These are phyloP conservation scores for Labeo rohita DNA, from an alignment of 2,113 vertebrate genomes.

Conservation along the genomic window DNA sequence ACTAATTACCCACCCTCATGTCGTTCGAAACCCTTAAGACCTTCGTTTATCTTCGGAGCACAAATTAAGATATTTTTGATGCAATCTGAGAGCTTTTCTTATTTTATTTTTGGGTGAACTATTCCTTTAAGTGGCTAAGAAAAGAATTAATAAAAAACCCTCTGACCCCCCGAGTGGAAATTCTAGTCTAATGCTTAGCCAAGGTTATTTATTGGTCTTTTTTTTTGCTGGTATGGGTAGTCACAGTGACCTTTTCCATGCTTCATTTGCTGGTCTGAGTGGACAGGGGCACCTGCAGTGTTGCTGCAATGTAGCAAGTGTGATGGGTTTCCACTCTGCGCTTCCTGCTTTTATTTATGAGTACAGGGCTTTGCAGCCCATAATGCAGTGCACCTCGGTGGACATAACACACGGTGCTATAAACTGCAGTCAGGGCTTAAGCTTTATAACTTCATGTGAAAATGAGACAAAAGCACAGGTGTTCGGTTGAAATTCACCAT, in stretches of 20 bases:
- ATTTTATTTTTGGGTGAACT: no score
- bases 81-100: no score
- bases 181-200: constrained; percentile 18
- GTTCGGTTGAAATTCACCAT: constrained; percentile 7
- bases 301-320: constrained; percentile 30
- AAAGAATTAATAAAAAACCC: neutral
- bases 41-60: no score
- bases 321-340: constrained; percentile 11
- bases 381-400: constrained; percentile 16
- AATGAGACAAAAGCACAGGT: neutral
- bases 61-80: no score
- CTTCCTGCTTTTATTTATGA: constrained; percentile 24
- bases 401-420: neutral
- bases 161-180: neutral
- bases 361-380: neutral
- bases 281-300: constrained; percentile 14
- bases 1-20: no score
- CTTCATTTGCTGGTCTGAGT: constrained; percentile 36
- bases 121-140: neutral
- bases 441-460: constrained; percentile 31
- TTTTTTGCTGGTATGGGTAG: constrained; percentile 24
- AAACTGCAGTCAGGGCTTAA: neutral
- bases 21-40: no score
- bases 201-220: constrained; percentile 43
- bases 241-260: constrained; percentile 44